Evolutionary conservation across 2,113 vertebrate genomes (phyloP).

Genomic region (Propithecus coquereli): DNA sequence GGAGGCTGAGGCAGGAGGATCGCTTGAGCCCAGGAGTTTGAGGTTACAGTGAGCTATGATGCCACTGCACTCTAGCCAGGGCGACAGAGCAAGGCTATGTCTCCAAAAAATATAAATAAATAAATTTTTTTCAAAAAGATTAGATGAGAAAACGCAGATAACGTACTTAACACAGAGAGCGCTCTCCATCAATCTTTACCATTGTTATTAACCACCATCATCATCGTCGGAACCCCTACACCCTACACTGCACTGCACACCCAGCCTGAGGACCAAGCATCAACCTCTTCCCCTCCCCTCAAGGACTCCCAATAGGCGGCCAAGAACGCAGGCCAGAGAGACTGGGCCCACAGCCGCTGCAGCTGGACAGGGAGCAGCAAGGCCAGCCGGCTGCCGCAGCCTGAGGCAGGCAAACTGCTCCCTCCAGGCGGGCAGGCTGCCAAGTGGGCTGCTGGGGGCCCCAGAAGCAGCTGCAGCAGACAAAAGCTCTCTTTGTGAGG

Average conservation of each 20-base stretch:
- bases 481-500: constrained; percentile 47
- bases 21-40: too few species aligned
- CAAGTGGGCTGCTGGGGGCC: neutral
- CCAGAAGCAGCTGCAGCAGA: constrained; percentile 16
- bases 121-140: neutral
- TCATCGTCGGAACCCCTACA: neutral
- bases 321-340: neutral
- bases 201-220: neutral
- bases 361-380: neutral
- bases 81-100: too few species aligned
- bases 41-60: too few species aligned
- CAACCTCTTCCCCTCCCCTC: neutral
- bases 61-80: too few species aligned
- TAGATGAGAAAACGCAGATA: neutral
- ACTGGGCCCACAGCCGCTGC: neutral
- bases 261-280: neutral
- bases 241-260: neutral
- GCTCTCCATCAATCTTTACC: neutral
- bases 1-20: neutral
- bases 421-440: neutral
- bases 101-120: neutral
- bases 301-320: neutral
- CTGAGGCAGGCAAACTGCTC: neutral
- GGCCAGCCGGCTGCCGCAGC: neutral
- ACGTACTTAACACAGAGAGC: neutral